Base-by-base conservation (phyloP, 2,888 invertebrate species). In the Nymphalis c-album region DNA sequence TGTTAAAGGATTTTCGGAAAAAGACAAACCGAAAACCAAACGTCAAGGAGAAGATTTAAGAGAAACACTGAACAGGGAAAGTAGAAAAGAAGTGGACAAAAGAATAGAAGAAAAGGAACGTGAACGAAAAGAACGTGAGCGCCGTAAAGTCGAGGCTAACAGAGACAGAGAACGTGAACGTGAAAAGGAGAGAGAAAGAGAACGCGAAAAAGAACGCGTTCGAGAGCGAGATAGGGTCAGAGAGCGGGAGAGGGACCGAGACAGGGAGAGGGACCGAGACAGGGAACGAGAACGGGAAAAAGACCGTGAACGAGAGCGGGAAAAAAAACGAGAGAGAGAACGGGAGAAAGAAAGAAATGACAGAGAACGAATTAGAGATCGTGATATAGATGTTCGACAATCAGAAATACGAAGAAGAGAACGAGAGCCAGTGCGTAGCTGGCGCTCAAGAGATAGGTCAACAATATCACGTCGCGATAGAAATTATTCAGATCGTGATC, bases 41-140 rank as follows among this genome's bases (percentile, higher is more conserved):
- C 81, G 82, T n/a, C 80, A 83, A 17, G 87, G 80, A 75, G 88
- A 81, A 86, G 94, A 83, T 87, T 92, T 76, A 85, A 92, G 76
- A 82, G 89, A 83, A 71, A 85, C 82, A 35, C 88, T 83, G 48
- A 86, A 88, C 67, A 83, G 85, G 72, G 85, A 90, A 79, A 84
- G 83, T 76, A 84, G 76, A 74, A 84, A 81, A 68, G 81, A 85
- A 60, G 58, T 70, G 74, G 83, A 85, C 63, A 93, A 74, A 84
- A 90, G 81, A 62, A 80, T 87, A 67, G 80, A 80, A 64, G 93
- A 84, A 76, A 90, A 76, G 85, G 94, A 72, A 48, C 68, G 76
- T 79, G 90, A 84, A 71, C 85, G 83, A 47, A 89, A 83, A 62
- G 85, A 88, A 64, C 81, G 85, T 70, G 84, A 90, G 76, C 84